Evolutionary conservation across 2,797 vertebrate genomes (phyloP), one percentile per base, ranked within the genome.

Genomic region (Sebastes minor): DNA sequence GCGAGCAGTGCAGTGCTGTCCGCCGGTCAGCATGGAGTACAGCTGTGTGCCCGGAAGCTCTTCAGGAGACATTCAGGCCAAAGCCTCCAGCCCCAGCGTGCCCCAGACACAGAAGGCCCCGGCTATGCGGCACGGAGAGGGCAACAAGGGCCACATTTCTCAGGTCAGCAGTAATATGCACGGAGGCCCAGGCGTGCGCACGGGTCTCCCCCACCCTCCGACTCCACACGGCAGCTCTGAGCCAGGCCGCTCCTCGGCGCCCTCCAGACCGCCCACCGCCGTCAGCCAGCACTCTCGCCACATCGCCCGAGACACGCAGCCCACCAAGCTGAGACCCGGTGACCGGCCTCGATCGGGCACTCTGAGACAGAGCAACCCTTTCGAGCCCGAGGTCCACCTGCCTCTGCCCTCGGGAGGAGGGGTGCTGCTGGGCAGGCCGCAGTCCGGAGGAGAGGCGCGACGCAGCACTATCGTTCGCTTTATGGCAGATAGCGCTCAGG

Each of bases 381-480:
- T 99, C 90, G 98, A 99, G 82, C 94, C 97, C 0, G 97, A 97
- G 60, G 95, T 96, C 28, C 96, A 98, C 69, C 96, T 99, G 71
- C 94, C 98, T 12, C 94, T 99, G 42, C 91, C 98, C n/a, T 88
- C 97, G 1, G 92, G 97, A 2, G 92, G 97, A 33, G 96, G 97
- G 18, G 97, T 98, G 94, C 96, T 99, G 84, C 96, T 99, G 65
- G 91, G 97, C 60, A 96, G 98, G 22, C 95, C 98, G 0, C 98
- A 99, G 82, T 82, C 95, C 1, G 93, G 97, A 11, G 74, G 96
- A 0, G 96, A 96, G 66, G 94, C 96, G 5, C 97, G 98, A 57
- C 96, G 98, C 90, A 96, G 97, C 86, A 96, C 97, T 76, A 99
- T 99, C 5, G 97, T 99, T 42, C 97, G 98, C 63, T 99, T 99